Evolutionary conservation across 2,797 vertebrate genomes (phyloP).

Genomic region (Streptopelia turtur): DNA sequence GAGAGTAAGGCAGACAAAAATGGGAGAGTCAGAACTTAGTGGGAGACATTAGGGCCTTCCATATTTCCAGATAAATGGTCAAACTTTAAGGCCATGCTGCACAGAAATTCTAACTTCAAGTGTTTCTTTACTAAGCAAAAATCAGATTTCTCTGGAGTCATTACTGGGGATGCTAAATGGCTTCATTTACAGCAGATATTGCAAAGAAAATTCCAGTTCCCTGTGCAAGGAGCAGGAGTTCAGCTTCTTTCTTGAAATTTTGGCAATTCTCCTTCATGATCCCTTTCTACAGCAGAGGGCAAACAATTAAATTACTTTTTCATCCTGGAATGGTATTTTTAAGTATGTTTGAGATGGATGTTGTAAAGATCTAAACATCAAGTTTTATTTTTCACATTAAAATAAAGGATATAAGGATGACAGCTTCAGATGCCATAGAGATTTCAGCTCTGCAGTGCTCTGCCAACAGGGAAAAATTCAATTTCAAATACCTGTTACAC

Average conservation of each 20-base stretch:
- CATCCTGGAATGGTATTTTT: not conserved
- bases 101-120: not conserved
- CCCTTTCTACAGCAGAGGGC: not conserved
- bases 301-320: not conserved
- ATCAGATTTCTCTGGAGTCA: not conserved
- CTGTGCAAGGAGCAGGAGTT: not conserved
- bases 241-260: not conserved
- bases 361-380: not conserved
- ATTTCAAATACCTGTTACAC: not conserved
- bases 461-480: not conserved
- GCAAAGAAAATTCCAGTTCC: not conserved
- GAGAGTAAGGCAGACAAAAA: not conserved
- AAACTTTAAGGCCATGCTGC: not conserved
- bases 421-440: not conserved
- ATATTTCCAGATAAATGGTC: not conserved
- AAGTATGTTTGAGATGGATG: not conserved
- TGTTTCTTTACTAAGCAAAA: not conserved
- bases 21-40: not conserved
- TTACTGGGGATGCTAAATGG: not conserved
- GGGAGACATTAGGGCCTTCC: not conserved
- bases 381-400: not conserved
- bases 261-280: not conserved
- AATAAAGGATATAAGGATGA: not conserved
- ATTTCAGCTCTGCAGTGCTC: not conserved
- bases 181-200: not conserved